Conservation (phyloP, 2,888 invertebrate genomes). For the Cantharis rufa region DNA sequence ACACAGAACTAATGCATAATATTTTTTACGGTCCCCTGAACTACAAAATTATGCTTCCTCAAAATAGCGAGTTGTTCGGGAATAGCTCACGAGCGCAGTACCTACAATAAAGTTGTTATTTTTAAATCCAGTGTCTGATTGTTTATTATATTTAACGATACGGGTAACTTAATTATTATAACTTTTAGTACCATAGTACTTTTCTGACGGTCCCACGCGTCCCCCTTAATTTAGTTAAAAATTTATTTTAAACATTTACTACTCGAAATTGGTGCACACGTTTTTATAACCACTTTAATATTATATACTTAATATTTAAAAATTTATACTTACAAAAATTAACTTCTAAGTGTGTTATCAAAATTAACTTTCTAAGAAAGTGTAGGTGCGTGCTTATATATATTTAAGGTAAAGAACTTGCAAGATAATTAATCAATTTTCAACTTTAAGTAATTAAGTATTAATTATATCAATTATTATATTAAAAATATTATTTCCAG, state of each 20-base stretch:
- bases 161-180: background rate
- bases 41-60: background rate
- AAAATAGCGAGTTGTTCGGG: background rate
- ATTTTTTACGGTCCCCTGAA: background rate
- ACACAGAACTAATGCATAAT: background rate
- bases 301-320: background rate
- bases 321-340: background rate
- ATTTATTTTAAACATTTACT: background rate
- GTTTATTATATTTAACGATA: background rate
- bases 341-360: background rate
- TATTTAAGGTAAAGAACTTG: background rate
- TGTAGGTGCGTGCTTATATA: background rate
- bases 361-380: background rate
- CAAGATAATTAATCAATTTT: background rate
- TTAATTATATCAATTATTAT: background rate
- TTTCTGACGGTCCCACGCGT: background rate
- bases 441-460: background rate
- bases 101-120: background rate
- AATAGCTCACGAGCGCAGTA: background rate
- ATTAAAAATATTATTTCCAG: background rate
- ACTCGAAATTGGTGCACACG: background rate
- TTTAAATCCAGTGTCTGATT: background rate
- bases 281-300: background rate
- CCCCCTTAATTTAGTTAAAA: background rate
- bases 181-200: background rate